These are phyloP conservation scores for Callionymus lyra DNA, from an alignment of 2,113 vertebrate genomes.

Conservation along the genomic window DNA sequence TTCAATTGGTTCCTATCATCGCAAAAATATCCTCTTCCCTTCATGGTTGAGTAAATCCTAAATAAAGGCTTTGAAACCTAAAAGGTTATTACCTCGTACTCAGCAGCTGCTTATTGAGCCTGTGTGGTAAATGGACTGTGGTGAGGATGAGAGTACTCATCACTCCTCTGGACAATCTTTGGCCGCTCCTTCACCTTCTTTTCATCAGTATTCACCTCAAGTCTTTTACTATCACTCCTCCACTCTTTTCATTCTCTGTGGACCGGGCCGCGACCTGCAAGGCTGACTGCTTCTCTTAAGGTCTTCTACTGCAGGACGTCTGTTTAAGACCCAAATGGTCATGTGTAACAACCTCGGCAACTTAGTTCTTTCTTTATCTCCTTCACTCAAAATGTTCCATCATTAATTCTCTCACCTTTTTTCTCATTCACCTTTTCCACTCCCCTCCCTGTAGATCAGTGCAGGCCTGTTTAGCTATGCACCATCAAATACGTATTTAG, in stretches of 20 bases:
- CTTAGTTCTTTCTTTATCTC: constrained; percentile 27
- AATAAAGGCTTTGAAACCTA: background rate
- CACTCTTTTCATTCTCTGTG: constrained; percentile 20
- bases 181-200: constrained; percentile 27
- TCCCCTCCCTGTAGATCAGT: constrained; percentile 29
- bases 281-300: constrained; percentile 28
- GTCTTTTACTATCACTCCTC: constrained; percentile 12
- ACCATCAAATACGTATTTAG: constrained; percentile 61
- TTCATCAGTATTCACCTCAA: constrained; percentile 40
- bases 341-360: constrained; percentile 20
- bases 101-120: constrained; percentile 2
- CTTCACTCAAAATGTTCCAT: constrained; percentile 30
- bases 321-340: constrained; percentile 27
- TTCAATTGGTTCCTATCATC: no score
- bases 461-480: constrained; percentile 53
- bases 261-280: constrained; percentile 28
- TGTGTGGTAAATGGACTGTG: constrained; percentile 23
- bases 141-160: constrained; percentile 2
- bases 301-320: constrained; percentile 25
- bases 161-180: constrained; percentile 18
- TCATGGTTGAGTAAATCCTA: no score
- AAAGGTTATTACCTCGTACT: constrained; percentile 18
- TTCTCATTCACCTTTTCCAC: constrained; percentile 19
- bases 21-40: no score
- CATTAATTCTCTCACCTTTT: constrained; percentile 19